phyloP scores from a whole-genome alignment of 2,888 invertebrate genomes.

The Furcula furcula region DNA sequence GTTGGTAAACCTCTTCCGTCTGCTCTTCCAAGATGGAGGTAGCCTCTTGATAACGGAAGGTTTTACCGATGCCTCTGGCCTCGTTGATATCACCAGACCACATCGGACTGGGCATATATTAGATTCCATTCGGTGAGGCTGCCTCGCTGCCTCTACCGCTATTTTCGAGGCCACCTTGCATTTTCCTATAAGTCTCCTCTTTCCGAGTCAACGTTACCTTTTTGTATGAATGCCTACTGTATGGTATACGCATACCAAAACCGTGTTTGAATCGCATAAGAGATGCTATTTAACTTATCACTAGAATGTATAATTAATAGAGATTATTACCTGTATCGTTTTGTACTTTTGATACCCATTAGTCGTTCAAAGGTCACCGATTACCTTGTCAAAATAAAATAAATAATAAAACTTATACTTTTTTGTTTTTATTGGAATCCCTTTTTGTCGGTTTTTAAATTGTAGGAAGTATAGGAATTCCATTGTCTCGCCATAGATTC shows the following conservation, averaged over 20 bases:
- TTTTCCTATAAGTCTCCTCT: conserved; percentile 1
- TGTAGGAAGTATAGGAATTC: conserved; percentile 1
- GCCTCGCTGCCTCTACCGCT: background rate
- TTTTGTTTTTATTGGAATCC: conserved; percentile 34
- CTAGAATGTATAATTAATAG: conserved; percentile 63
- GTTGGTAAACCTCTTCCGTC: too few relatives aligned
- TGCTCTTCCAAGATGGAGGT: too few relatives aligned
- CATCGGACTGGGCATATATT: background rate
- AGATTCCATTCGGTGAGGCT: background rate
- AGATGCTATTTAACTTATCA: conserved; percentile 72
- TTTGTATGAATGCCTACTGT: conserved; percentile 33
- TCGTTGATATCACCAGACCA: background rate
- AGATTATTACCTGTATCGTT: conserved; percentile 69
- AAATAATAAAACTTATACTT: conserved; percentile 65
- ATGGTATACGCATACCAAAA: conserved; percentile 61
- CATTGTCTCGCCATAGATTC: background rate
- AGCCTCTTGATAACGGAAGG: background rate
- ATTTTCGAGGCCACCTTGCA: background rate
- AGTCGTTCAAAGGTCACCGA: conserved; percentile 78
- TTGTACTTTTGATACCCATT: conserved; percentile 78
- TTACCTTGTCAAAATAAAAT: conserved; percentile 79
- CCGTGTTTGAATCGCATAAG: conserved; percentile 46
- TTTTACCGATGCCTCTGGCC: background rate
- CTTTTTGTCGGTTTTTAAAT: background rate
- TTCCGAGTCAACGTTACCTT: conserved; percentile 49